These are phyloP conservation scores for Littorina saxatilis DNA, from an alignment of 1,140 invertebrate species.

Conservation along the genomic window DNA sequence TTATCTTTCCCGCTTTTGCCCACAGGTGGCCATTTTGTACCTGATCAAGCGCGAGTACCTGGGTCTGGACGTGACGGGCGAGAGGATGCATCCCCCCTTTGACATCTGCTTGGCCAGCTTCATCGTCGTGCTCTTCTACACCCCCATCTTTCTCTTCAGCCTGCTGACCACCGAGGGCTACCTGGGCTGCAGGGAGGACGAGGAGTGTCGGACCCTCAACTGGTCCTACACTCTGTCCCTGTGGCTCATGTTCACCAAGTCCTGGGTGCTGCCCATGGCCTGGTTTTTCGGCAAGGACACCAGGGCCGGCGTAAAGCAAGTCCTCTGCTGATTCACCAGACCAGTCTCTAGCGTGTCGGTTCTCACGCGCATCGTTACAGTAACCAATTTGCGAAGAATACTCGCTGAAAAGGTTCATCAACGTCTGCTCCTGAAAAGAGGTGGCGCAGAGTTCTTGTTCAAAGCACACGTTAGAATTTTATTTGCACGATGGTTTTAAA, in stretches of 20 bases:
- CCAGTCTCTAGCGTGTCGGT: neutral
- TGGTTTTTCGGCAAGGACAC: constrained; percentile 46
- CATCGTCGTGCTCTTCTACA: constrained; percentile 43
- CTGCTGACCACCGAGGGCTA: constrained; percentile 47
- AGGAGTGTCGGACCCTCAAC: constrained; percentile 33
- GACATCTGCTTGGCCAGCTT: constrained; percentile 48
- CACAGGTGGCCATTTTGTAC: constrained; percentile 45
- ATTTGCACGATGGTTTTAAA: no score
- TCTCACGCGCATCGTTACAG: neutral
- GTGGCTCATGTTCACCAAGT: constrained; percentile 49
- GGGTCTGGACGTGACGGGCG: constrained; percentile 45
- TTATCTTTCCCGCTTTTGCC: no score
- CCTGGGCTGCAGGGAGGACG: constrained; percentile 28
- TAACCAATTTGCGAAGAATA: neutral
- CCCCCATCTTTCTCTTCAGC: constrained; percentile 42
- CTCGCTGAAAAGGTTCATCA: neutral
- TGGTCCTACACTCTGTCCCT: constrained; percentile 31
- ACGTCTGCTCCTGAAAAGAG: neutral
- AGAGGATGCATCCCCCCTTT: constrained; percentile 45
- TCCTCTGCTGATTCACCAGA: neutral
- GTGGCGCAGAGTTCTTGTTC: no score
- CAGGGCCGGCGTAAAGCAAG: constrained; percentile 20
- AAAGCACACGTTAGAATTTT: no score
- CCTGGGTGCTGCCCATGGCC: constrained; percentile 41
- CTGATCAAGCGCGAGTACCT: constrained; percentile 42